Evolutionary conservation across 2,113 vertebrate genomes (phyloP), one percentile per base, ranked within the genome.

Genomic region (Pelodiscus sinensis): DNA sequence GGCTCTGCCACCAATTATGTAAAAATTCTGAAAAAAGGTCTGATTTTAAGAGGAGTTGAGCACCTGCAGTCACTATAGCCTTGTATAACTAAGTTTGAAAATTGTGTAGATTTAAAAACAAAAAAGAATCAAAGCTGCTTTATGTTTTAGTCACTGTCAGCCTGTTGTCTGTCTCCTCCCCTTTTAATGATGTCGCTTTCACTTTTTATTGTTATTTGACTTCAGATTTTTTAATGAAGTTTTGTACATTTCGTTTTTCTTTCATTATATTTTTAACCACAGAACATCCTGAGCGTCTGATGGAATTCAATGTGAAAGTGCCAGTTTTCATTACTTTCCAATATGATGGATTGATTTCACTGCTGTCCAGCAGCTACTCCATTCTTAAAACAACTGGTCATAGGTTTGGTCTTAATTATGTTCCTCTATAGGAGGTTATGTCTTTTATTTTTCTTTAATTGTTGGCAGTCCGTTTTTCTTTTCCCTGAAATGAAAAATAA

Each of bases 1-100:
- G 94, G 86, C 94, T 96, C 90, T 95, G 73, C 92, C 96, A 95
- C 96, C 97, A 98, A 98, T 98, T 97, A 97, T 81, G 25, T 94
- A 97, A 98, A 98, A 97, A 98, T 95, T 97, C 96, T 44, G 44
- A 54, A 14, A 54, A 54, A 54, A 14, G 29, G 29, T 16, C 7
- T n/a, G 62, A n/a, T 68, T 68, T 68, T n/a, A 31, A 31, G 29
- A 68, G 31, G 31, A n/a, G 3, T 16, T 19, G 15, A 68, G 31
- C 62, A 68, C 31, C 31, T 16, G 31, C 62, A n/a, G 62, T 13
- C 8, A 2, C 62, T 68, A 68, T 18, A n/a, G 31, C 31, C 8
- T 68, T 68, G 62, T 15, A 68, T 68, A 68, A 68, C 4, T 65
- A 65, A n/a, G 29, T n/a, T 18, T 68, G 31, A 68, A 68, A 68